Base-by-base conservation (phyloP, 2,888 invertebrate species). In the Boloria euphrosyne region DNA sequence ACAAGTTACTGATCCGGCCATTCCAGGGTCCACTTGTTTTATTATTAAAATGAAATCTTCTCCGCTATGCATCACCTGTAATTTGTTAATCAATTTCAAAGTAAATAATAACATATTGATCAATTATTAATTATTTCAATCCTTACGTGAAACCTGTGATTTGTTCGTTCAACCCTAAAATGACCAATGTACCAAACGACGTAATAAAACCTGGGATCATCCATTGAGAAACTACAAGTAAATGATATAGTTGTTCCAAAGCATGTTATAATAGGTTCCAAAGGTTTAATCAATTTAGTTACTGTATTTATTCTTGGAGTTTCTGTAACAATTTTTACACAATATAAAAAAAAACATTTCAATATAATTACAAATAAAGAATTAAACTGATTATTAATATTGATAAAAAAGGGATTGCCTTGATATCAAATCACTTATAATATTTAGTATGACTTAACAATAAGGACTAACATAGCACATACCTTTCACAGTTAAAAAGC, bases 171-270 rank as follows among this genome's bases (percentile, higher is more conserved):
- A 0, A 80, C 74, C 67, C 69, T 75, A 31, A 73, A 76, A 43
- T 68, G 74, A 0, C 80, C 80, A 16, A 80, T 65, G 44, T 76
- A 72, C 81, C 81, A 82, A 4, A 79, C 75, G 0, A 78, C 78
- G 43, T 71, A 78, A 65, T 69, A 78, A 62, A 74, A 77, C 31
- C 64, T 67, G 0, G 71, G 52, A 16, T 78, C 74, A 7, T 68
- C 50, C 0, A 76, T 17, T n/a, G 60, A 67, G 17, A 78, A 81
- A 60, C 68, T 64, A 58, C 80, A 80, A 27, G 69, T 71, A 2
- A 78, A 76, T 0, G 72, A 51, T 18, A 80, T 65, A 38, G 68
- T 71, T 4, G 77, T 70, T 4, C 81, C 80, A n/a, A 75, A 70
- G 50, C 71, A 74, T 0, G 76, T 74, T 17, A 78, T 65, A 2